Percentiles rank a stretch among this genome's conserved stretches.
Evolutionary conservation across 2,888 invertebrate species (phyloP).

Genomic region (Volucella inflata): DNA sequence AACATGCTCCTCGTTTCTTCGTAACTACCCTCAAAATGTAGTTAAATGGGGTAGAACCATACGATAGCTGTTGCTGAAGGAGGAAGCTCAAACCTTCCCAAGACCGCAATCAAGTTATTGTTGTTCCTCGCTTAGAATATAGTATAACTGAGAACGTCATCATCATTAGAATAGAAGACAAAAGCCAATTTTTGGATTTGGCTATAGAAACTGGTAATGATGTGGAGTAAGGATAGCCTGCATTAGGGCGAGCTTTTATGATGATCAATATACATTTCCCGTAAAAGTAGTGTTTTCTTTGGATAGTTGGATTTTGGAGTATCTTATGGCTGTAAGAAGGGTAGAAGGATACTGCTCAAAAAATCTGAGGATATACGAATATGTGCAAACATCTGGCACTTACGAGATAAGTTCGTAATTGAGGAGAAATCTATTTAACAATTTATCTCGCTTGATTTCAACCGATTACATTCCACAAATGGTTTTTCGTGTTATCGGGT

Average conservation of each 20-base stretch:
- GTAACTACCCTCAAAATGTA: constrained; percentile 35
- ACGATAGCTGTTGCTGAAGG: constrained; percentile 26
- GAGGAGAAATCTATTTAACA: too few species aligned
- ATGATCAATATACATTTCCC: too few species aligned
- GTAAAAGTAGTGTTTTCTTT: too few species aligned
- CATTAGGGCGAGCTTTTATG: constrained; percentile 1
- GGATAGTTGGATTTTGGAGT: too few species aligned
- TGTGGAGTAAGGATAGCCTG: background rate
- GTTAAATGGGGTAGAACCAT: constrained; percentile 56
- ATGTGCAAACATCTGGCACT: too few species aligned
- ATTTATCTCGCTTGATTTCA: too few species aligned
- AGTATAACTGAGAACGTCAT: constrained; percentile 55
- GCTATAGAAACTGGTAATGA: constrained; percentile 21
- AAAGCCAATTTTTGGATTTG: constrained; percentile 37
- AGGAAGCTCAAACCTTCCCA: constrained; percentile 19
- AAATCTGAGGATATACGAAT: too few species aligned
- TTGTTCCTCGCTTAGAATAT: constrained; percentile 30
- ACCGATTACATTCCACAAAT: too few species aligned
- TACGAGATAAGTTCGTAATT: too few species aligned
- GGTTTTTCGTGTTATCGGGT: too few species aligned
- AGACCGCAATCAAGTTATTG: constrained; percentile 12
- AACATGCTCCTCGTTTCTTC: constrained; percentile 2
- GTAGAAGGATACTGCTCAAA: too few species aligned
- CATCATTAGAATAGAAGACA: constrained; percentile 48
- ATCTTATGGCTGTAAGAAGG: too few species aligned